Evolutionary conservation across 2,797 vertebrate genomes (phyloP).

Genomic region (Oreochromis mossambicus): DNA sequence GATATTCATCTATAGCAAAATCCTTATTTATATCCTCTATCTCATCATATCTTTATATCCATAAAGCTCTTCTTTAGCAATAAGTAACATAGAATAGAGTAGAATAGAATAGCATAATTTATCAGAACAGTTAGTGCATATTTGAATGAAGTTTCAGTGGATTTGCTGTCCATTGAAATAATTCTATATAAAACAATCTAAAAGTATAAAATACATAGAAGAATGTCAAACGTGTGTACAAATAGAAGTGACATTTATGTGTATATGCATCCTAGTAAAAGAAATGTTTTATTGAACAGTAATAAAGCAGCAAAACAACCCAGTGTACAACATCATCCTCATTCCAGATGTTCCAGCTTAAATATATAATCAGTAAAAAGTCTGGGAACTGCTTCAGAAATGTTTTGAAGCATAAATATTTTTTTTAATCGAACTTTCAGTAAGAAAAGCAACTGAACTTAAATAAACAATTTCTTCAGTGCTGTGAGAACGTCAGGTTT

Average conservation of each 20-base stretch:
- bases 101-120: background rate
- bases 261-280: background rate
- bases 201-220: background rate
- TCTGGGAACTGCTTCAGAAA: too few species aligned
- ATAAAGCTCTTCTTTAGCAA: background rate
- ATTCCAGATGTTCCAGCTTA: too few species aligned
- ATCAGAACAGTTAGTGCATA: background rate
- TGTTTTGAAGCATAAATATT: too few species aligned
- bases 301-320: too few species aligned
- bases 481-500: too few species aligned
- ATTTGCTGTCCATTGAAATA: background rate
- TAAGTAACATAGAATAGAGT: background rate
- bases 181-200: background rate
- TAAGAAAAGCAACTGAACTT: too few species aligned
- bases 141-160: background rate
- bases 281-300: background rate
- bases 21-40: background rate
- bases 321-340: too few species aligned
- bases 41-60: background rate
- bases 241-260: background rate
- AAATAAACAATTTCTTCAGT: too few species aligned
- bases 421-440: too few species aligned
- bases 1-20: background rate
- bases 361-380: too few species aligned
- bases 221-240: background rate